Evolutionary conservation across 2,797 vertebrate species (phyloP), one percentile per base, ranked within the genome.

Genomic region (Nyctibius grandis): DNA sequence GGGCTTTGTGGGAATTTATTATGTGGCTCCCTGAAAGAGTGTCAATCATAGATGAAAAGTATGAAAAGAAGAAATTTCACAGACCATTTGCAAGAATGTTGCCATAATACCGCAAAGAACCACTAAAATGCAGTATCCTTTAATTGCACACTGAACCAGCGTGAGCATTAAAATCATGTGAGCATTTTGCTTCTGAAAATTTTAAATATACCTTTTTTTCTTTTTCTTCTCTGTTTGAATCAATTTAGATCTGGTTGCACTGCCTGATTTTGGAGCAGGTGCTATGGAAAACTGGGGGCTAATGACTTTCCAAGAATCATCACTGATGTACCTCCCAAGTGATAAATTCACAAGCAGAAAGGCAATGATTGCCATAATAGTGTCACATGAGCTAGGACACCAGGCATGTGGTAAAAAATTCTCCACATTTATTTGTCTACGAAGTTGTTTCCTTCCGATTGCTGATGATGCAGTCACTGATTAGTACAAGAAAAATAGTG

Each of bases 231-330:
- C 14, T 95, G 13, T 92, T 93, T 96, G 82, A 93, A 95, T 92
- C 60, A 85, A 95, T 88, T 83, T 95, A 98, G 98, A 98, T 98
- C 65, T 98, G 50, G 88, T 98, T 42, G 98, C 98, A 45, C 74
- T 98, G 73, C 98, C 98, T 95, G 38, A 84, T 44, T 97, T 98
- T 96, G 91, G 79, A 92, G 80, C 79, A 34, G 91, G 50, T 88
- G 98, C 97, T 59, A 98, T 98, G 98, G 98, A 98, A 97, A 98
- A 98, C 69, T 98, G 98, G 98, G 98, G 98, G 29, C 96, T 98
- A 28, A 68, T 98, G 54, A 95, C 94, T 83, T 98, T 98, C 61
- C 96, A 96, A 36, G 98, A 98, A 91, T 36, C 77, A 26, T 56
- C 80, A 12, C 9, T 98, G 94, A 78, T 98, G 86, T 94, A 97